A percentile compares a stretch with the other conserved stretches of the same genome.
Evolutionary conservation across 1,140 invertebrate genomes (phyloP).

Genomic region (Polypedilum pembai): DNA sequence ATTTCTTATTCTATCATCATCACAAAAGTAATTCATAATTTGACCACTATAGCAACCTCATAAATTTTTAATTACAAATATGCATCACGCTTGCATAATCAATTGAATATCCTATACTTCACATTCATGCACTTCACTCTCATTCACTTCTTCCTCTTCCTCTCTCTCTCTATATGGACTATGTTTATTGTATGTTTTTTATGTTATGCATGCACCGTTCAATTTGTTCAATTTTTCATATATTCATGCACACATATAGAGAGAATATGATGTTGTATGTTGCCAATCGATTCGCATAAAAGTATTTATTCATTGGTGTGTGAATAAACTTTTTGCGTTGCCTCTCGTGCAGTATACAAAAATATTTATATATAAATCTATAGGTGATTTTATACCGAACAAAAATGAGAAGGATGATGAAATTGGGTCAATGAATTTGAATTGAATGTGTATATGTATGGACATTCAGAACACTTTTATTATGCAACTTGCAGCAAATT

Average conservation of each 20-base stretch:
- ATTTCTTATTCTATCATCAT: no score
- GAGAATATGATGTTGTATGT: background rate
- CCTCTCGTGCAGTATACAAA: background rate
- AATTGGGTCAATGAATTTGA: conserved; percentile 17
- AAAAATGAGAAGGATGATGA: background rate
- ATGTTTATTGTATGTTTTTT: background rate
- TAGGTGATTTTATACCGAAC: background rate
- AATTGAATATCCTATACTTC: background rate
- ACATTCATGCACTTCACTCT: background rate
- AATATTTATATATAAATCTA: background rate
- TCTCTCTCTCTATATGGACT: background rate
- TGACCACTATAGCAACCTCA: background rate
- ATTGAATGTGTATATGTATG: background rate
- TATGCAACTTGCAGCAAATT: no score
- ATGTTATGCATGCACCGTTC: background rate
- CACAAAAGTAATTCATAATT: no score
- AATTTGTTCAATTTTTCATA: background rate
- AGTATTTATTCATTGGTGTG: conserved; percentile 18
- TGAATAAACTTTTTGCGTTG: background rate
- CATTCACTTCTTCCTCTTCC: background rate
- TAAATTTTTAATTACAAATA: conserved; percentile 8
- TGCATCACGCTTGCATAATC: background rate
- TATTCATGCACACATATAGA: background rate
- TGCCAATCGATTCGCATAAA: conserved; percentile 16
- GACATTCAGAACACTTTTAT: no score